Evolutionary conservation across 2,113 vertebrate species (phyloP), one percentile per base, ranked within the genome.

Genomic region (Cranoglanis bouderius): DNA sequence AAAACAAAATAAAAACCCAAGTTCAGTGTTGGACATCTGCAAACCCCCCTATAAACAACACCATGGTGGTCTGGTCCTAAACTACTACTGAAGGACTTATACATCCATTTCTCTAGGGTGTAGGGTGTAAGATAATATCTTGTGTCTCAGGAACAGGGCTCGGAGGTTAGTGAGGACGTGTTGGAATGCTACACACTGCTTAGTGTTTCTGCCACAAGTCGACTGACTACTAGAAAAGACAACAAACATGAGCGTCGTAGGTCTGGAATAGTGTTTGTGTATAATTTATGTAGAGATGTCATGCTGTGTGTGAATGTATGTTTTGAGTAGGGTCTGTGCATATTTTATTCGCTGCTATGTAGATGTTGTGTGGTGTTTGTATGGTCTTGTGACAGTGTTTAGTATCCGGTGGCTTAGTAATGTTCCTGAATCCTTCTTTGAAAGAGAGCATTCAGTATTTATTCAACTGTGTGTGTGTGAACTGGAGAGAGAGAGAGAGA

Each of bases 51-150:
- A 89, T 89, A 85, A 90, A 84, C 90, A 88, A 83, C 84, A 65
- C 19, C 81, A 87, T 82, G 90, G 90, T 91, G 90, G 90, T 91
- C 87, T 43, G 77, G 72, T 90, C 78, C 84, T 90, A 82, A 88
- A 87, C 78, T 85, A 86, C 51, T 51, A 74, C 75, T 89, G 55
- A 40, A 83, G 87, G 61, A 89, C 72, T 83, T n/a, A 24, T 75
- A 84, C 46, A 89, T 91, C 85, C 82, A 84, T 89, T 89, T 75
- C 40, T 86, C 85, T 35, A 67, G 46, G 75, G 43, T 51, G 57
- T 85, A 43, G 85, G 26, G 51, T n/a, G 51, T 82, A 84, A 91
- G 90, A 91, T 89, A 87, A 88, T 55, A 91, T 91, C 90, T 89
- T 38, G 57, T 35, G 85, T 74, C 85, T 90, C 59, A 40, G 82